Evolutionary conservation across 2,797 vertebrate species (phyloP), one percentile per base, ranked within the genome.

Genomic region (Chaetophractus vellerosus): DNA sequence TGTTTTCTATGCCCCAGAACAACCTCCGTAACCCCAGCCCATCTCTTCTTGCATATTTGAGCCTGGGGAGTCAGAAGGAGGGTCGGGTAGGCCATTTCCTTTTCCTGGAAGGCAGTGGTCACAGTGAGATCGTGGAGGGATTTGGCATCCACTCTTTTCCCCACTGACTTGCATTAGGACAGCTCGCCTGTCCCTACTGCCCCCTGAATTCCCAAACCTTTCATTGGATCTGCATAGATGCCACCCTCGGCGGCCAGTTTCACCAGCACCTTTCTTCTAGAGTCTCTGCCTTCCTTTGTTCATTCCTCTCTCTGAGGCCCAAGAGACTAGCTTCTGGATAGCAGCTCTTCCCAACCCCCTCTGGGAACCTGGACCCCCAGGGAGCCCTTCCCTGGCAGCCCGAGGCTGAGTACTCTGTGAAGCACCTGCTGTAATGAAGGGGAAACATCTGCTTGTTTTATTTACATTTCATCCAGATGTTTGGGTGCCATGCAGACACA

Each of bases 401-500:
- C 1, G 28, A 91, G 50, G 85, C 80, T 3, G 26, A 68, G 87
- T 48, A 21, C 38, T 88, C 64, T 81, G 89, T 96, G 72, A 95
- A 93, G 50, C 93, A 96, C 95, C 96, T 97, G 96, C 93, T 90
- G 18, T 28, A 72, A 57, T 5, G 50, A 88, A 94, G 86, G 48
- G 92, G 89, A 91, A 96, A 95, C 96, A 93, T 83, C 76, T 96
- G 96, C 93, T 96, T 95, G 66, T 92, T 69, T 74, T 88, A 81
- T 95, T 89, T 89, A 89, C 84, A 89, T 89, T 86, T 80, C 83
- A 66, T 95, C 88, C 97, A 96, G 92, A 97, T 96, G 95, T 97
- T 93, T 95, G 89, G 89, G 76, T 93, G 91, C 86, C 91, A 82
- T 81, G 87, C 74, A 87, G 79, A 89, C n/a, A 15, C 38, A 89